These are phyloP conservation scores for Apantesis nais DNA, from an alignment of 2,888 invertebrate species.

Conservation along the genomic window DNA sequence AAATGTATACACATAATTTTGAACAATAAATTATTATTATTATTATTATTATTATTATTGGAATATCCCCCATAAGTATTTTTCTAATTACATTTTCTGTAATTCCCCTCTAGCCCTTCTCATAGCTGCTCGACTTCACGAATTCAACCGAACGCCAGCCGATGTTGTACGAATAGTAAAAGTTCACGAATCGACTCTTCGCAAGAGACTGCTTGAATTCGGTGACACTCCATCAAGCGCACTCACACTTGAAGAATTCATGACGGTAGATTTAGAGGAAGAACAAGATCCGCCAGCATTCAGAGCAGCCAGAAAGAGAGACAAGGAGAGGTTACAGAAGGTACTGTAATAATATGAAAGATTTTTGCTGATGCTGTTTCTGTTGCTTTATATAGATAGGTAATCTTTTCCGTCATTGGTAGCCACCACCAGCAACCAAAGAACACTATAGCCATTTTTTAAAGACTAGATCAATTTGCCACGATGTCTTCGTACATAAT, in stretches of 20 bases:
- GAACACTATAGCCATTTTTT: no score
- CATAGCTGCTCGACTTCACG: conserved; percentile 96
- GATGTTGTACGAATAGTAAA: conserved; percentile 98
- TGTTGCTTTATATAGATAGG: not conserved
- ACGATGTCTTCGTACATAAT: no score
- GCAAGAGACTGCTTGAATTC: conserved; percentile 97
- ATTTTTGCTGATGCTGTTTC: not conserved
- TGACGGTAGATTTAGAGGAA: conserved; percentile 97
- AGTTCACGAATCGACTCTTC: conserved; percentile 96
- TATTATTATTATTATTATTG: no score
- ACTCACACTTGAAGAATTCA: conserved; percentile 97
- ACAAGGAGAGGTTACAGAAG: conserved; percentile 93
- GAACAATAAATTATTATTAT: no score
- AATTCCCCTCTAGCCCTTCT: conserved; percentile 89
- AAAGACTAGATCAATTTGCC: no score
- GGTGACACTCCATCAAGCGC: conserved; percentile 98
- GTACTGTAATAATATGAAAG: conserved; percentile 66
- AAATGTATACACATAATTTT: no score
- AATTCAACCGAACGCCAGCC: conserved; percentile 93
- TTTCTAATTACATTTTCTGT: not conserved
- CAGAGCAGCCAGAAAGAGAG: conserved; percentile 94
- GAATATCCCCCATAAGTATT: not conserved
- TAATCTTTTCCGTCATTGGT: not conserved
- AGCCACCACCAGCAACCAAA: no score
- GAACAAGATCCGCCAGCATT: conserved; percentile 98